These are phyloP conservation scores for Gymnorhina tibicen DNA, from an alignment of 2,113 vertebrate genomes.

Conservation along the genomic window DNA sequence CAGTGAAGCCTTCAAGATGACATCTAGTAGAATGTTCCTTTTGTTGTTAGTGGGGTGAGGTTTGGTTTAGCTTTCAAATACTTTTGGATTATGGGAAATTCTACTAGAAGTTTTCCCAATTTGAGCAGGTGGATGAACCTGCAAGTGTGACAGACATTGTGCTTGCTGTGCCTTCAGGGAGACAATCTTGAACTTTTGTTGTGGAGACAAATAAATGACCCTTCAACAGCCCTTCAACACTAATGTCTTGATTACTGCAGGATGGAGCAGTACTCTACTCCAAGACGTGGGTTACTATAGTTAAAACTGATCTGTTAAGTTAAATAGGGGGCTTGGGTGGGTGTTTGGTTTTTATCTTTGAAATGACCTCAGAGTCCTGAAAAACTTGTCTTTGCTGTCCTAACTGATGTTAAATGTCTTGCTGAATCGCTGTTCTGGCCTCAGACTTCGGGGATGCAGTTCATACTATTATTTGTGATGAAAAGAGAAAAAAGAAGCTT, in stretches of 20 bases:
- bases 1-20: not conserved
- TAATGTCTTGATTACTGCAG: not conserved
- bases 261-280: not conserved
- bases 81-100: not conserved
- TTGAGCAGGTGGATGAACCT: not conserved
- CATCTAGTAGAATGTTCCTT: not conserved
- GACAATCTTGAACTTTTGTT: not conserved
- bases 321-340: not conserved
- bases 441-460: not conserved
- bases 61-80: not conserved
- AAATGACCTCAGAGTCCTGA: not conserved
- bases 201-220: not conserved
- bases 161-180: not conserved
- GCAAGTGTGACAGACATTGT: not conserved
- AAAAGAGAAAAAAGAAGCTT: not conserved
- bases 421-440: not conserved
- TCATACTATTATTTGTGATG: not conserved
- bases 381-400: not conserved
- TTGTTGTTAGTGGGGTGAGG: not conserved
- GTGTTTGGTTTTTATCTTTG: not conserved
- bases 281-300: not conserved
- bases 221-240: not conserved
- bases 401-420: not conserved
- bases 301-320: not conserved
- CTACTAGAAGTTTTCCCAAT: not conserved